Percentiles rank a stretch among this genome's conserved stretches.
phyloP scores from a whole-genome alignment of 2,113 vertebrate species.

The Opisthocomus hoazin region DNA sequence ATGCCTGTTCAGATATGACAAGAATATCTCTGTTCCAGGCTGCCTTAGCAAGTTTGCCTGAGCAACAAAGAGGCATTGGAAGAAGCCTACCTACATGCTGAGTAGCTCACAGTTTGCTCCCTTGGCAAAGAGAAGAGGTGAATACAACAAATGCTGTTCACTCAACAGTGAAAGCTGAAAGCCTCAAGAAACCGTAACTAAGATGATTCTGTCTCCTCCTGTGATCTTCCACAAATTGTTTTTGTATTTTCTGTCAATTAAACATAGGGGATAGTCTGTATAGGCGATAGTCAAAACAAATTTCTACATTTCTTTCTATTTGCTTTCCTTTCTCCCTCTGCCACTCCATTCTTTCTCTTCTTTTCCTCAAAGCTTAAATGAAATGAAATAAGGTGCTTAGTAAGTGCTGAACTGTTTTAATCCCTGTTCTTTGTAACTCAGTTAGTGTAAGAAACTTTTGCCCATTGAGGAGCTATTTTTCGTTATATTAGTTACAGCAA shows the following conservation, averaged over 20 bases:
- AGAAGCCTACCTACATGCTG: neutral
- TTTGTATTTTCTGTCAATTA: neutral
- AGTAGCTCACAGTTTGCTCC: neutral
- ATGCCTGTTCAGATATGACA: neutral
- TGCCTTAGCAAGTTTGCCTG: neutral
- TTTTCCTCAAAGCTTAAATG: neutral
- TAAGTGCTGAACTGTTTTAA: neutral
- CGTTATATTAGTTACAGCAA: neutral
- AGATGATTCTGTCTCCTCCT: neutral
- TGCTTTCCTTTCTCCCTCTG: neutral
- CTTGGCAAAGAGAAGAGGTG: neutral
- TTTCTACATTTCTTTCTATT: neutral
- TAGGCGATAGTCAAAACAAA: neutral
- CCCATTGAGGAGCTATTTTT: neutral
- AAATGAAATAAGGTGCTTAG: neutral
- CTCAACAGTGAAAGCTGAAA: neutral
- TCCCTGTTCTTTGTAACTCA: neutral
- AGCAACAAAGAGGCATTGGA: neutral
- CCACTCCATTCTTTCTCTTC: neutral
- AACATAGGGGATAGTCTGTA: neutral
- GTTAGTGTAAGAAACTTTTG: neutral
- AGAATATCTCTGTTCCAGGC: neutral
- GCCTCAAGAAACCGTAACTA: neutral
- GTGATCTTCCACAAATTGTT: neutral
- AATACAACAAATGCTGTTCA: neutral